A percentile compares a stretch with the other conserved stretches of the same genome.
phyloP scores from a whole-genome alignment of 2,113 vertebrate genomes.

The Kryptolebias marmoratus region DNA sequence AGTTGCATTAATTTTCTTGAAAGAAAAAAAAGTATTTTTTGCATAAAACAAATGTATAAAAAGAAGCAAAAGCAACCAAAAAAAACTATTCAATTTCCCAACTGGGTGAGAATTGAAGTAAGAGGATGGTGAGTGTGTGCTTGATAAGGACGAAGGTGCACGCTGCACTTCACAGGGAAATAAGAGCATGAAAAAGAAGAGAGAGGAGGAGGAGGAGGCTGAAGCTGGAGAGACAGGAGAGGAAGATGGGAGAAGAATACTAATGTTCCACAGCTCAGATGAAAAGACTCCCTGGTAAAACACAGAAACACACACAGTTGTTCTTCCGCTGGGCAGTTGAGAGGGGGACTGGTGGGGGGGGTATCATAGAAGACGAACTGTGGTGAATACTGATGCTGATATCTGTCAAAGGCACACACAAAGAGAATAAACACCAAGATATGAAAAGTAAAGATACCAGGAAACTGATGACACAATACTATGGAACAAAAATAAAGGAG shows the following conservation, averaged over 20 bases:
- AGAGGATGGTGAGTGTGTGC: neutral
- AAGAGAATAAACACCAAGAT: neutral
- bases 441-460: neutral
- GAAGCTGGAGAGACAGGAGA: conserved; percentile 23
- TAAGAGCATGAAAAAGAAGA: neutral
- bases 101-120: neutral
- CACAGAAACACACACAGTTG: conserved; percentile 22
- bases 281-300: neutral
- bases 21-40: neutral
- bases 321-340: conserved; percentile 27
- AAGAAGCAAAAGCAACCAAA: neutral
- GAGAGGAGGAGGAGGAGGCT: neutral
- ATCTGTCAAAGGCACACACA: neutral
- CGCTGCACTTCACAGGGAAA: neutral
- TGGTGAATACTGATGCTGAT: conserved; percentile 53
- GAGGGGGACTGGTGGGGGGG: conserved; percentile 6
- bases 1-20: neutral
- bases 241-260: conserved; percentile 45
- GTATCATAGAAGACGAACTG: conserved; percentile 41
- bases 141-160: neutral
- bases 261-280: conserved; percentile 40
- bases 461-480: neutral
- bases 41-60: neutral
- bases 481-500: neutral
- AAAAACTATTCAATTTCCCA: no score